Base-by-base conservation (phyloP, 1,140 invertebrate species). In the Lepidostoma basale region DNA sequence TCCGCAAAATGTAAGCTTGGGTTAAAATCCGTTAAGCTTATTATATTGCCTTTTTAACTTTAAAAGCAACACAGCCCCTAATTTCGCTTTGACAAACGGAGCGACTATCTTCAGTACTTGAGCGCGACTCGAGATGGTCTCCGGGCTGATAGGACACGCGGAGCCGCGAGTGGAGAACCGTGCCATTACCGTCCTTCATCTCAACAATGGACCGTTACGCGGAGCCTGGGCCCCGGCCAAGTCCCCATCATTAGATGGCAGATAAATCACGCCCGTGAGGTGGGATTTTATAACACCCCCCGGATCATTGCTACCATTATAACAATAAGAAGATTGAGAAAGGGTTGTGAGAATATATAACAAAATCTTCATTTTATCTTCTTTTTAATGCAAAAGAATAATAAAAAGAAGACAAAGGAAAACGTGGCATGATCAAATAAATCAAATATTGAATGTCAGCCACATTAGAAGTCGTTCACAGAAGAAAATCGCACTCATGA, bases 111-210 rank as follows among this genome's bases (percentile, higher is more conserved):
- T n/a, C n/a, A n/a, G n/a, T n/a, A n/a, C n/a, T n/a, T n/a, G n/a
- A n/a, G n/a, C 45, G 3, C 2, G 45, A 23, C 45, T 12, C 20
- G 9, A 49, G 45, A 49, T 49, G 12, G 5, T 23, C 9, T 23
- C 22, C 45, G 45, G 20, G 18, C 45, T n/a, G 62, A 63, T 63
- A 63, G 62, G 44, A 30, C 62, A 63, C 62, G 62, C 33, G 59
- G 14, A 9, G n/a, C 18, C 22, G 20, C 22, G 1, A n/a, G n/a
- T n/a, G n/a, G n/a, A n/a, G n/a, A n/a, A 49, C 47, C 18, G 39
- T 62, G 33, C 68, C 62, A 65, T 69, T 69, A 69, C 62, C 68
- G 52, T 64, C 36, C 68, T 69, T 69, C 68, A 69, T 69, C 63
- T 59, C 62, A 36, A 69, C 68, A 69, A 69, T 69, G 68, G 63